phyloP scores from a whole-genome alignment of 2,797 vertebrate genomes.

The Crocidura indochinensis region DNA sequence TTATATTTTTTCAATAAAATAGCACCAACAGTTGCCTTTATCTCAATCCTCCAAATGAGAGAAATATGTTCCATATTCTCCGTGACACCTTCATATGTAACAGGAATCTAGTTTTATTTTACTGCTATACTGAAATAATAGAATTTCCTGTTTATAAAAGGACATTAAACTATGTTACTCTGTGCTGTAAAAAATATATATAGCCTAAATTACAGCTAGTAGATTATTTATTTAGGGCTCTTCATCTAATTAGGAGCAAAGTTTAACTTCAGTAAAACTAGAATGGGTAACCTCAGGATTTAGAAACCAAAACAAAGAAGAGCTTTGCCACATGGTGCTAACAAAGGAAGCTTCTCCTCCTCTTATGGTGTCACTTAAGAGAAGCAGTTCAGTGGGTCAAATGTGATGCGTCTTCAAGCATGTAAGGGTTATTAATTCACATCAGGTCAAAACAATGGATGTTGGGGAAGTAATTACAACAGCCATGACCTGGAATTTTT shows the following conservation, averaged over 20 bases:
- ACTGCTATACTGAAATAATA: constrained; percentile 33
- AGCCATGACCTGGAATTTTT: neutral
- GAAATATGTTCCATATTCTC: neutral
- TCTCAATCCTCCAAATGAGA: neutral
- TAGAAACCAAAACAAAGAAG: neutral
- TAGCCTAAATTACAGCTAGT: neutral
- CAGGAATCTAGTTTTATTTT: neutral
- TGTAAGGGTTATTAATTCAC: constrained; percentile 53
- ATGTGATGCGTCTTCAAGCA: constrained; percentile 1
- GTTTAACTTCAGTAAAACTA: constrained; percentile 45
- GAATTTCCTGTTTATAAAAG: constrained; percentile 33
- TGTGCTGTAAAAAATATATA: constrained; percentile 11
- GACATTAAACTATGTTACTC: neutral
- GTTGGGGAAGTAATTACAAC: constrained; percentile 20
- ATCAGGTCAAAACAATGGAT: constrained; percentile 38
- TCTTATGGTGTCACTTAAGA: constrained; percentile 3
- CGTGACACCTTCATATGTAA: constrained; percentile 16
- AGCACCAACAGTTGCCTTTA: neutral
- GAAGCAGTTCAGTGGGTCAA: neutral
- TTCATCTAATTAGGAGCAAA: constrained; percentile 44
- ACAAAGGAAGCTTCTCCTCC: neutral
- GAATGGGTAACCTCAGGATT: constrained; percentile 43
- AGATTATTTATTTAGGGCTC: neutral
- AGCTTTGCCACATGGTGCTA: neutral
- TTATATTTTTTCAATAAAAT: neutral